phyloP scores from a whole-genome alignment of 2,113 vertebrate species.

The Formicarius rufipectus region DNA sequence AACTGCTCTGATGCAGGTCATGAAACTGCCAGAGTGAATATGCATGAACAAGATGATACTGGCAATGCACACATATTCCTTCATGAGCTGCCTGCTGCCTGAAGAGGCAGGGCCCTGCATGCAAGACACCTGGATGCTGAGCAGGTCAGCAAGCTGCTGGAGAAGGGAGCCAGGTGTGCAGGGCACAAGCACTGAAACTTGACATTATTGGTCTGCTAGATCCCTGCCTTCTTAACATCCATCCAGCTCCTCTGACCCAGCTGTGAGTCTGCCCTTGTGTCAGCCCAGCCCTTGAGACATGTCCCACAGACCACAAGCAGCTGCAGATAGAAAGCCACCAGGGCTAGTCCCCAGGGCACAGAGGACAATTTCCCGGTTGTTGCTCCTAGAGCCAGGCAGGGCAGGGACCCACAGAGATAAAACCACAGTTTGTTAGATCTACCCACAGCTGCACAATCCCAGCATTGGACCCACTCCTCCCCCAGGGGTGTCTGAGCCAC shows the following conservation, averaged over 20 bases:
- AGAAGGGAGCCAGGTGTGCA: accelerated
- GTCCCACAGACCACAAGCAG: neutral
- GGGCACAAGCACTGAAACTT: accelerated
- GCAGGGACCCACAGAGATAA: neutral
- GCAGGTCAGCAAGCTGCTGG: neutral
- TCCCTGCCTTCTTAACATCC: neutral
- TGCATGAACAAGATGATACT: accelerated
- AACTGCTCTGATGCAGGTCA: neutral
- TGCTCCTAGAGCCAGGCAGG: neutral
- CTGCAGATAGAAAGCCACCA: neutral
- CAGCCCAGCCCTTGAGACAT: neutral
- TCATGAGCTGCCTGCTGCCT: neutral
- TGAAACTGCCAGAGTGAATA: neutral
- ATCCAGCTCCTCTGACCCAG: neutral
- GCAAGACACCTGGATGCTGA: neutral
- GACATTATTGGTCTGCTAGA: accelerated
- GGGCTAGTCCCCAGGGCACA: neutral
- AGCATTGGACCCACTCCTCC: accelerated
- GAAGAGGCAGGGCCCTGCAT: neutral
- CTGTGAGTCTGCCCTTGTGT: neutral
- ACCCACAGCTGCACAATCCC: neutral
- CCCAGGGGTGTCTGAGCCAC: neutral
- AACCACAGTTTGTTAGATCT: neutral
- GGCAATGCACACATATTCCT: neutral
- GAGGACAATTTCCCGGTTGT: neutral